These are phyloP conservation scores for Alcis repandata DNA, from an alignment of 2,888 invertebrate genomes.

Conservation along the genomic window DNA sequence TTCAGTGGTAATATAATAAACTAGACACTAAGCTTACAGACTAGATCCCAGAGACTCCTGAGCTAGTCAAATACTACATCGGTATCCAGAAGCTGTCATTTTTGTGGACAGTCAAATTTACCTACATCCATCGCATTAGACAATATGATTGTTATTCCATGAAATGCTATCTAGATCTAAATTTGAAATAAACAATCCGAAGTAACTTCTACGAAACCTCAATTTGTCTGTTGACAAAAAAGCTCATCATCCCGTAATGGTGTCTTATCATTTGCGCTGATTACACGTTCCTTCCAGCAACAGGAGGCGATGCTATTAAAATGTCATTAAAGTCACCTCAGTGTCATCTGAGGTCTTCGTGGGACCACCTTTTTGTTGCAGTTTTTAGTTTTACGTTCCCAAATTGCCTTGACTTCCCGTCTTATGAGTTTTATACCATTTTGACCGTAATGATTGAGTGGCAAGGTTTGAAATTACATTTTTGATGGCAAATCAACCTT, in stretches of 20 bases:
- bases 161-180: constrained; percentile 43
- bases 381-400: constrained; percentile 75
- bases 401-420: constrained; percentile 41
- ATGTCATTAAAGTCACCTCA: constrained; percentile 83
- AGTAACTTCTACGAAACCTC: constrained; percentile 68
- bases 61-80: no score
- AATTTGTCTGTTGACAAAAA: constrained; percentile 73
- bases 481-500: constrained; percentile 52
- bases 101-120: neutral
- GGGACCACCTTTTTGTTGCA: constrained; percentile 81
- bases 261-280: constrained; percentile 80
- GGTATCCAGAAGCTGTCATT: no score
- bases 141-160: constrained; percentile 11
- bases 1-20: no score
- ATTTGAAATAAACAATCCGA: constrained; percentile 59
- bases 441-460: constrained; percentile 58
- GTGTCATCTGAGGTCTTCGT: constrained; percentile 79
- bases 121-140: neutral
- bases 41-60: no score
- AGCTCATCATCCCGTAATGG: constrained; percentile 65
- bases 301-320: constrained; percentile 84
- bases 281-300: constrained; percentile 76
- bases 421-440: constrained; percentile 49
- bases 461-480: constrained; percentile 53
- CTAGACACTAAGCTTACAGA: no score